Conservation (phyloP, 2,888 invertebrate genomes). For the Ernsta delagoae region DNA sequence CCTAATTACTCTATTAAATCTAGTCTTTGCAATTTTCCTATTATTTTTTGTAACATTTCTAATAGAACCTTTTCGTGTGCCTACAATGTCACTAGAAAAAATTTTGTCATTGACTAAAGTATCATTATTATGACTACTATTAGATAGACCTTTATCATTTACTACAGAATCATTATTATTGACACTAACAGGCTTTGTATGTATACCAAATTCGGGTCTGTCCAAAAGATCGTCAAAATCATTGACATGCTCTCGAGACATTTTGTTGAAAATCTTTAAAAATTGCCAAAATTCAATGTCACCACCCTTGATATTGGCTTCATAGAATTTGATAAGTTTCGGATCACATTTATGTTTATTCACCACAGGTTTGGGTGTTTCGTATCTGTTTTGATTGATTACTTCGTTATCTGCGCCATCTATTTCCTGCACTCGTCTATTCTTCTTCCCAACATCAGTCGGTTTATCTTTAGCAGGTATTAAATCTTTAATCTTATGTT, state of each 20-base stretch:
- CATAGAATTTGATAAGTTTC: constrained; percentile 64
- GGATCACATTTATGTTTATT: constrained; percentile 70
- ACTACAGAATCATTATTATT: too few species aligned
- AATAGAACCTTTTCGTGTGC: too few species aligned
- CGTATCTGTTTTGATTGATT: constrained; percentile 48
- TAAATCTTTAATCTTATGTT: constrained; percentile 50
- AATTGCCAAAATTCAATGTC: constrained; percentile 78
- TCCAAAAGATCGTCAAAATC: constrained; percentile 64
- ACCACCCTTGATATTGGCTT: constrained; percentile 64
- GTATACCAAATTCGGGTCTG: constrained; percentile 62
- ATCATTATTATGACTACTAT: too few species aligned
- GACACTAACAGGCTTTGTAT: too few species aligned
- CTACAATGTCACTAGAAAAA: too few species aligned
- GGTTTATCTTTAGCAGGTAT: constrained; percentile 21
- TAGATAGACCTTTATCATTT: too few species aligned
- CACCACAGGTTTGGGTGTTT: constrained; percentile 61
- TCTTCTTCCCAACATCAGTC: neutral
- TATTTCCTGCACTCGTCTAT: constrained; percentile 10
- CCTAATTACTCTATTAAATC: too few species aligned
- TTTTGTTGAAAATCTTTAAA: constrained; percentile 71
- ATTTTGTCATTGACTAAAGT: too few species aligned
- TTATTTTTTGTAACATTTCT: too few species aligned
- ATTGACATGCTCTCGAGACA: constrained; percentile 62
- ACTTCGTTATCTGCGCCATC: neutral
- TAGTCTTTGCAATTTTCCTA: too few species aligned